phyloP scores from a whole-genome alignment of 2,888 invertebrate genomes.

The Pheosia gnoma region DNA sequence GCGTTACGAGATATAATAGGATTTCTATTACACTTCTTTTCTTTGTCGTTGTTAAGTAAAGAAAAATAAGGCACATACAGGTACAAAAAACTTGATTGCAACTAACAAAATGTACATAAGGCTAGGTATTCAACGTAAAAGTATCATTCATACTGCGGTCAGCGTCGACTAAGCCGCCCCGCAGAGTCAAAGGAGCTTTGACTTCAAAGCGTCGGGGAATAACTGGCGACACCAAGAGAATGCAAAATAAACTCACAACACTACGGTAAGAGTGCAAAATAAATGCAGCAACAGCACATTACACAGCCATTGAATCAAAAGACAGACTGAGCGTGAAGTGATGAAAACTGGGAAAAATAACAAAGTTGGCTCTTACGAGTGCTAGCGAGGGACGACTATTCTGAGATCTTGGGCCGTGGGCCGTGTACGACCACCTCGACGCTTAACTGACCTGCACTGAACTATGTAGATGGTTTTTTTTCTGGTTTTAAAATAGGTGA shows the following conservation, averaged over 20 bases:
- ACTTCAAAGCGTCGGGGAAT: conserved; percentile 78
- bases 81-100: conserved; percentile 39
- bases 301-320: conserved; percentile 82
- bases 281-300: conserved; percentile 80
- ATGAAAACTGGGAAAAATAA: conserved; percentile 81
- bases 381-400: conserved; percentile 64
- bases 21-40: not conserved
- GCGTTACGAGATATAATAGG: no score
- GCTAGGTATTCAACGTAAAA: conserved; percentile 63
- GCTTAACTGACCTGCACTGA: conserved; percentile 26
- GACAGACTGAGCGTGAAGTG: conserved; percentile 80
- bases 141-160: conserved; percentile 76
- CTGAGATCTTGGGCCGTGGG: conserved; percentile 59
- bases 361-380: conserved; percentile 62
- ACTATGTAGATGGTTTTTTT: conserved; percentile 12
- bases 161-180: conserved; percentile 55
- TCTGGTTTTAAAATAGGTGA: conserved; percentile 3
- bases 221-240: conserved; percentile 75
- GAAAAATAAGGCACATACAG: conserved; percentile 12
- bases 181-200: conserved; percentile 78
- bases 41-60: conserved; percentile 20
- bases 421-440: conserved; percentile 23
- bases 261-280: conserved; percentile 77
- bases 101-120: conserved; percentile 48
- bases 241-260: conserved; percentile 73